Evolutionary conservation across 2,797 vertebrate species (phyloP), one percentile per base, ranked within the genome.

Genomic region (Tiaroga cobitis): DNA sequence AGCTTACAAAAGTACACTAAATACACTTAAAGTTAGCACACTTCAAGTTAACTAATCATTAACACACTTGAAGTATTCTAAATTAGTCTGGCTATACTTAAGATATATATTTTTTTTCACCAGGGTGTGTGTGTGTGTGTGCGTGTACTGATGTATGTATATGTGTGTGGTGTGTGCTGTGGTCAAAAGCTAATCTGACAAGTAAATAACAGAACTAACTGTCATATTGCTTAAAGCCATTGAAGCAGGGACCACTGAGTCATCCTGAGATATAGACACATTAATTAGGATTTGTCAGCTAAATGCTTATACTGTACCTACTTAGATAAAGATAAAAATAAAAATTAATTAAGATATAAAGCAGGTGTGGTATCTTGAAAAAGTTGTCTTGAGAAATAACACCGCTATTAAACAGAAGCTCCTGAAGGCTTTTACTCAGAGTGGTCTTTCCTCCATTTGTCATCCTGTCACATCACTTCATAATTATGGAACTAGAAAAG

Each of bases 381-480:
- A 96, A 99, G 51, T 94, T 91, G 90, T 99, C 98, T 90, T 99
- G 98, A 87, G 94, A 95, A 84, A 98, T 95, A 73, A 96, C 73
- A 87, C 92, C 95, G 92, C 97, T 97, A 90, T 96, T 96, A 61
- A 94, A 95, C 85, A 98, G 93, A 73, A 89, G 89, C 90, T 95
- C 90, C 80, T 96, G 95, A 68, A 99, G 94, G 85, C 92, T 94
- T 87, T 81, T 90, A 72, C 97, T 94, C 82, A 99, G 91, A n/a
- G n/a, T 98, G 24, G 96, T 96, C 92, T 99, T 99, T 3, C 98
- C 98, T 24, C 97, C 97, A 88, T 98, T 99, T 86, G 98, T 98
- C 90, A 97, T 94, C 15, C 97, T 98, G 89, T 89, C 89, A 89
- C n/a, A n/a, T n/a, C n/a, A n/a, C n/a, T 3, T 81, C 8, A 81